Conservation (phyloP, 1,140 invertebrate species). For the Drosophila sp. region DNA sequence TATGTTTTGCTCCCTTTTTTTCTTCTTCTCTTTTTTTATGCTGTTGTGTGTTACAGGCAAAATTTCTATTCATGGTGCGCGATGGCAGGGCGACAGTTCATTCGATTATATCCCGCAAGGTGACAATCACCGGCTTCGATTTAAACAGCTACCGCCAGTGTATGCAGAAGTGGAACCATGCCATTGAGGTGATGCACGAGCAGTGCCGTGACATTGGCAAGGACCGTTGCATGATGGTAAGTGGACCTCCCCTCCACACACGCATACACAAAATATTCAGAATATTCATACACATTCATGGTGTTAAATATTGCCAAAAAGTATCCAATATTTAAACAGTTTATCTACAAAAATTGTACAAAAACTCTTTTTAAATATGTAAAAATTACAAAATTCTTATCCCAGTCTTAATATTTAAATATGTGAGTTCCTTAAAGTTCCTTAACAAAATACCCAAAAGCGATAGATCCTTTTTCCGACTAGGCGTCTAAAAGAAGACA, state of each 20-base stretch:
- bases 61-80: conserved; percentile 99
- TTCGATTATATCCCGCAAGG: conserved; percentile 98
- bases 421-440: too few species aligned
- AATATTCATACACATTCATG: too few species aligned
- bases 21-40: conserved; percentile 78
- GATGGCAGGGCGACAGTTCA: conserved; percentile 99
- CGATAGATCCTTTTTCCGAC: too few species aligned
- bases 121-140: conserved; percentile 99
- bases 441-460: too few species aligned
- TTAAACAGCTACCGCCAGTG: conserved; percentile 96
- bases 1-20: neutral
- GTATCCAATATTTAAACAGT: too few species aligned
- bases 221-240: conserved; percentile 91
- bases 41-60: conserved; percentile 85
- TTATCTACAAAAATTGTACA: too few species aligned
- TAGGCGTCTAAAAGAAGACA: too few species aligned
- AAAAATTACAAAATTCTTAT: too few species aligned
- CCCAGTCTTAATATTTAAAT: too few species aligned
- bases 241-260: conserved; percentile 15
- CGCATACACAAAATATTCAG: too few species aligned
- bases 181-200: conserved; percentile 96
- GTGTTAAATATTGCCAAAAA: too few species aligned
- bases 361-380: too few species aligned
- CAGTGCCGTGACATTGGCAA: conserved; percentile 95
- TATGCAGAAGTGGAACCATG: conserved; percentile 97